Evolutionary conservation across 2,113 vertebrate species (phyloP), one percentile per base, ranked within the genome.

Genomic region (Propithecus coquereli): DNA sequence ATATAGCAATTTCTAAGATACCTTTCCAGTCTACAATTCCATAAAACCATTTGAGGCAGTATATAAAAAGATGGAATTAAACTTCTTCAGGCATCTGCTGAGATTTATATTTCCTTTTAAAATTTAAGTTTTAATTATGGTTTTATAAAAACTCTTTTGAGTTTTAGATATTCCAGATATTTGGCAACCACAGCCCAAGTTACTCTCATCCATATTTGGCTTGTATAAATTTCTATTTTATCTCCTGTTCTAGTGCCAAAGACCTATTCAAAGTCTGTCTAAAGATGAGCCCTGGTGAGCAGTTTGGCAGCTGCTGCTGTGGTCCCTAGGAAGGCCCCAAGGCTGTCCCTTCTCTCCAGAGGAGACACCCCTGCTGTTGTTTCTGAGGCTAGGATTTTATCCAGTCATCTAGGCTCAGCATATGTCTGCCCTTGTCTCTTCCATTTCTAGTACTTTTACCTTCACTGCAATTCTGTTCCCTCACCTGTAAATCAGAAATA

Each of bases 121-220:
- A 93, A 65, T 86, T 65, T 91, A 66, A 34, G 2, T 40, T 81
- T 85, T n/a, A 82, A 45, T 82, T 77, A 47, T 16, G 57, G 3
- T 87, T 90, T 37, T 76, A 59, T 3, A 90, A 82, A 87, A 59
- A 34, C 1, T 5, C 8, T 12, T 85, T 47, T 63, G 14, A 23
- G 65, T 65, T 93, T 91, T 86, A 88, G 43, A 66, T 93, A 82
- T 45, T 65, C 81, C 71, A 81, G 50, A 66, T 91, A 82, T 45
- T 65, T 95, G 68, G 20, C 47, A 91, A 71, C 47, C 43, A 70
- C 22, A 96, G 10, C 5, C 6, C 6, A 93, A n/a, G 34, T 43
- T 54, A 84, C 12, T 45, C 32, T 66, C 12, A 80, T 37, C 16
- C 16, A 2, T 59, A 22, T 11, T 59, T 71, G 18, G 7, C 6